A percentile compares a stretch with the other conserved stretches of the same genome.
Evolutionary conservation across 1,140 invertebrate species (phyloP).

Genomic region (Pseudachorutes palmiensis): DNA sequence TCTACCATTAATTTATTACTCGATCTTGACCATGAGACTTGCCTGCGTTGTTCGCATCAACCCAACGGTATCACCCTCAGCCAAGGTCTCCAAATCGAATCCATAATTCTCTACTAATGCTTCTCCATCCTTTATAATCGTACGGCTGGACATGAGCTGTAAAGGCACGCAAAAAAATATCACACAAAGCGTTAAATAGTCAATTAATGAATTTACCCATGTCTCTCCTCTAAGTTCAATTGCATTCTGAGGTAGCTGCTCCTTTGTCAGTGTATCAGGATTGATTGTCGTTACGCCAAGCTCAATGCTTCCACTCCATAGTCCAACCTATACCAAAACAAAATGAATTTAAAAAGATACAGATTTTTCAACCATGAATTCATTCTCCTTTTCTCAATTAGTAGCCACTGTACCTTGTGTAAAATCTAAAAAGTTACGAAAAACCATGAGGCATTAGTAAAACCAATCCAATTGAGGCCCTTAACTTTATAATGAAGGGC

Average conservation of each 20-base stretch:
- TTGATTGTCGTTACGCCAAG: constrained; percentile 80
- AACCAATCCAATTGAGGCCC: no score
- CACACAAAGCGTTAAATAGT: background rate
- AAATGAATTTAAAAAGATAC: constrained; percentile 20
- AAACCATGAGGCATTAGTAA: no score
- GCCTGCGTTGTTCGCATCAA: constrained; percentile 70
- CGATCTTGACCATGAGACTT: constrained; percentile 29
- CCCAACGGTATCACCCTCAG: constrained; percentile 74
- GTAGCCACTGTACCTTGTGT: no score
- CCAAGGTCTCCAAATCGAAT: constrained; percentile 67
- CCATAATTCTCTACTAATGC: constrained; percentile 74
- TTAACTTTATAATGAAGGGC: no score
- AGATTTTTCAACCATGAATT: no score
- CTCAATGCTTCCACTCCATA: constrained; percentile 86
- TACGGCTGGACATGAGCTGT: constrained; percentile 72
- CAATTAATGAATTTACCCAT: constrained; percentile 55
- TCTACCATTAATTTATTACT: background rate
- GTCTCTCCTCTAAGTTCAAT: constrained; percentile 73
- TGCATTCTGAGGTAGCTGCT: constrained; percentile 64
- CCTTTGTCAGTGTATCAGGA: constrained; percentile 61
- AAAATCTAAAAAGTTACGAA: no score
- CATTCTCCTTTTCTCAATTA: no score
- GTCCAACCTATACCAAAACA: constrained; percentile 51
- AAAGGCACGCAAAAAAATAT: background rate
- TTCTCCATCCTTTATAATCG: constrained; percentile 73